Evolutionary conservation across 2,888 invertebrate species (phyloP).

Genomic region (Melipona beecheii): DNA sequence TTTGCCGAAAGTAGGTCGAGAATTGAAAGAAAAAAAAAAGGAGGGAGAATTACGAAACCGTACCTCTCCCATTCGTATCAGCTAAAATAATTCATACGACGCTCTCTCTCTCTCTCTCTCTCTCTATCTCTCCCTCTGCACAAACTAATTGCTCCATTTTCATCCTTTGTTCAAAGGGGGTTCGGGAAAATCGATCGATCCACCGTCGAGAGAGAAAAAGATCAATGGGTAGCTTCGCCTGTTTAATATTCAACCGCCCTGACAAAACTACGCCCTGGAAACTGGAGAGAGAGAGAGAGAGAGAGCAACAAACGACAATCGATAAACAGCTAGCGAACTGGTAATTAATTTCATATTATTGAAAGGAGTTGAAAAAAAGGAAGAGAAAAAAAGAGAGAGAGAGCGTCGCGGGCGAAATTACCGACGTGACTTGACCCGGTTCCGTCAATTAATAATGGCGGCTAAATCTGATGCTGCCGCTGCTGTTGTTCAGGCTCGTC

Average conservation of each 20-base stretch:
- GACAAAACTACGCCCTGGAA: conserved; percentile 16
- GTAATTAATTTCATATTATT: conserved; percentile 41
- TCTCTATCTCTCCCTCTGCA: too few relatives aligned
- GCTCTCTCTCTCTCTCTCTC: too few relatives aligned
- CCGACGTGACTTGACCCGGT: conserved; percentile 29
- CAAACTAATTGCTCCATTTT: conserved; percentile 4
- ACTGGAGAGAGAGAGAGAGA: conserved; percentile 9
- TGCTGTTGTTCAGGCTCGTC: background rate
- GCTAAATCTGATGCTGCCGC: background rate
- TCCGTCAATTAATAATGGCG: conserved; percentile 33
- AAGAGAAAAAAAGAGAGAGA: too few relatives aligned
- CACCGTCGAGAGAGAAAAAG: background rate
- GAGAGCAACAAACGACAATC: too few relatives aligned
- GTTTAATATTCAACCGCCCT: conserved; percentile 25
- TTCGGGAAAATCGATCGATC: too few relatives aligned
- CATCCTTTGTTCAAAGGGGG: background rate
- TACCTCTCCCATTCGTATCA: background rate
- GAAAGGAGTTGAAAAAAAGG: background rate
- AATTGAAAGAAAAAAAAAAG: background rate
- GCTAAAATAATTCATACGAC: background rate
- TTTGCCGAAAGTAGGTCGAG: background rate
- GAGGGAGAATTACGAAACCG: background rate
- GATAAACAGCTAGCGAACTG: conserved; percentile 7
- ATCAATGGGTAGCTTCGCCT: background rate
- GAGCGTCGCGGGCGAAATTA: conserved; percentile 1